Evolutionary conservation across 2,797 vertebrate genomes (phyloP).

Genomic region (Mormyrops boulengeri): DNA sequence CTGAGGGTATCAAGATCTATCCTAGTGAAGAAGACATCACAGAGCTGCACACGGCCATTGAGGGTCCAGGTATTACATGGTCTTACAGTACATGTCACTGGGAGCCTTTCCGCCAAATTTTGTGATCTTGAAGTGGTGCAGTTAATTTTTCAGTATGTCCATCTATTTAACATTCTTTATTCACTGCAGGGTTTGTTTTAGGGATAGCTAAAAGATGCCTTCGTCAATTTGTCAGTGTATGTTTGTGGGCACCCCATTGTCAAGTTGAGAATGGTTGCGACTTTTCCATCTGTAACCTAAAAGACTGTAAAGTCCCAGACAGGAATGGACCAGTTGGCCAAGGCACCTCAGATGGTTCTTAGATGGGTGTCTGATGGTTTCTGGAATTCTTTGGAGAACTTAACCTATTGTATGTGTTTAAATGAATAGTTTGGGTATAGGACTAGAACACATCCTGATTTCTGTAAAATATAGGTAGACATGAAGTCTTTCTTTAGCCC

Average conservation of each 20-base stretch:
- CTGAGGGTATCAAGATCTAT: slow-evolving; percentile 87
- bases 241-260: not conserved
- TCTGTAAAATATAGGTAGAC: not conserved
- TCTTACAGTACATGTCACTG: not conserved
- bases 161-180: not conserved
- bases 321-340: not conserved
- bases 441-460: not conserved
- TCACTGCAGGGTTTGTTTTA: not conserved
- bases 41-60: slow-evolving; percentile 84
- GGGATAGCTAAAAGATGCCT: not conserved
- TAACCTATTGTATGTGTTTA: not conserved
- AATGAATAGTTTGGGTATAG: not conserved
- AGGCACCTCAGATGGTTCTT: not conserved
- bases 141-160: not conserved
- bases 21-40: slow-evolving; percentile 91
- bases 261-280: not conserved
- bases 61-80: slow-evolving; percentile 76
- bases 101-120: not conserved
- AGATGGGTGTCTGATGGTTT: not conserved
- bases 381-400: not conserved
- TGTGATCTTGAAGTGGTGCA: not conserved
- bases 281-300: not conserved
- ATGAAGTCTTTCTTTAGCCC: not conserved
- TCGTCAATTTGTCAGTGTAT: not conserved
- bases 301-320: not conserved